Evolutionary conservation across 2,797 vertebrate species (phyloP), one percentile per base, ranked within the genome.

Genomic region (Melanotaenia boesemani): DNA sequence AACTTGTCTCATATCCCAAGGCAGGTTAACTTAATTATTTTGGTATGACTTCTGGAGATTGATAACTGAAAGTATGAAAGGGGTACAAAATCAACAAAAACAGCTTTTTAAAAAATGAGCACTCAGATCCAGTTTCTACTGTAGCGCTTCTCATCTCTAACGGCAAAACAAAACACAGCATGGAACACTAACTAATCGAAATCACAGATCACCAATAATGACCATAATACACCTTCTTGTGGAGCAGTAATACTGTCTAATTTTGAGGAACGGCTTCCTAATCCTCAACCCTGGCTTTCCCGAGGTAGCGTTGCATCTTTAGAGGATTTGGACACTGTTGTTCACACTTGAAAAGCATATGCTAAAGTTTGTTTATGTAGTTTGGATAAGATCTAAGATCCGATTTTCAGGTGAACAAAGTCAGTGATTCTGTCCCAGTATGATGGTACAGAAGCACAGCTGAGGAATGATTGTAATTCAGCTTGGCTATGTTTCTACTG

Each of bases 1-100:
- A 70, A 44, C 16, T 73, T 72, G 76, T 81, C 60, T 79, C 28
- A 70, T 77, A 66, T 72, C 70, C 68, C 59, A 34, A 62, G 46
- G 59, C 60, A 71, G 24, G 30, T 64, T 72, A 78, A 72, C 58
- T 20, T 46, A 22, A 78, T 76, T 70, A 76, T 80, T 63, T 66
- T 65, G 57, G 22, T 34, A 28, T 54, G 34, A 72, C 66, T 74
- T 70, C n/a, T 24, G 8, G 59, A 69, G 48, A 74, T 69, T 22
- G 22, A 59, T 76, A 72, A 79, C n/a, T 50, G 18, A 67, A 74
- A 48, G 13, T 66, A 50, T 70, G 32, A 39, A n/a, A 58, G 13
- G 41, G 36, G 58, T 41, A 71, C 18, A 67, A 72, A 66, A 59
- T 15, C 20, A 52, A 24, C 50, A 39, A 39, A 39, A 39, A 10